Evolutionary conservation across 2,888 invertebrate species (phyloP).

Genomic region (Exephanes ischioxanthus): DNA sequence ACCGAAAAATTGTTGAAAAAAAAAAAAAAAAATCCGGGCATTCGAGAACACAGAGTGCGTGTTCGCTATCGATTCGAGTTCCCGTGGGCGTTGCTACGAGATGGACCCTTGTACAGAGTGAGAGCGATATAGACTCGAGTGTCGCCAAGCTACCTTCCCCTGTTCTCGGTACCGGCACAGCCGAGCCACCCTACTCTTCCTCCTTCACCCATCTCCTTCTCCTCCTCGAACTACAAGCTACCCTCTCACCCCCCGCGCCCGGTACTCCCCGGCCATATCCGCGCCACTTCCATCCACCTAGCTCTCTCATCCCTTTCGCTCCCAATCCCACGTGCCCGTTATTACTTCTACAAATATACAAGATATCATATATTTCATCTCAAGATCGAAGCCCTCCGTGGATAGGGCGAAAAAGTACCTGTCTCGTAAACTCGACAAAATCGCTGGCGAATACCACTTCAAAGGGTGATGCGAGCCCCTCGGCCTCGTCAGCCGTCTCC

Average conservation of each 20-base stretch:
- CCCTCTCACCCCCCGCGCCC: conserved; percentile 60
- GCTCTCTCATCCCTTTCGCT: conserved; percentile 51
- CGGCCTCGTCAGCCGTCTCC: conserved; percentile 9
- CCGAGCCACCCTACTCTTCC: conserved; percentile 58
- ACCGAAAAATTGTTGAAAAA: conserved; percentile 59
- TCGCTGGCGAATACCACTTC: conserved; percentile 74
- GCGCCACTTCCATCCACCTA: conserved; percentile 59
- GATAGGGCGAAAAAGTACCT: conserved; percentile 22
- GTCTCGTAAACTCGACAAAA: conserved; percentile 67
- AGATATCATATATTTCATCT: conserved; percentile 75
- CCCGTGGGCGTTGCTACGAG: conserved; percentile 85
- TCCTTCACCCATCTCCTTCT: conserved; percentile 71
- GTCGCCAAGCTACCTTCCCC: conserved; percentile 84
- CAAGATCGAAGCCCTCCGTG: conserved; percentile 72
- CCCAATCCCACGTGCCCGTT: conserved; percentile 73
- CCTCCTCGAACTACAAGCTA: conserved; percentile 74
- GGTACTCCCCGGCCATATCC: conserved; percentile 59
- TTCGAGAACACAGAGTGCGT: conserved; percentile 83
- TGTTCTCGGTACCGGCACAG: conserved; percentile 57
- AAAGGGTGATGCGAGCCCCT: conserved; percentile 55
- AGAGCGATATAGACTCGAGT: conserved; percentile 80
- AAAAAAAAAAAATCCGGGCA: conserved; percentile 78
- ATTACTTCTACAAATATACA: conserved; percentile 83
- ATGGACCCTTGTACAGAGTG: conserved; percentile 84
- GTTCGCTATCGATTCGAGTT: conserved; percentile 83